Base-by-base conservation (phyloP, 2,113 vertebrate genomes). In the Gymnocephalus cernua region DNA sequence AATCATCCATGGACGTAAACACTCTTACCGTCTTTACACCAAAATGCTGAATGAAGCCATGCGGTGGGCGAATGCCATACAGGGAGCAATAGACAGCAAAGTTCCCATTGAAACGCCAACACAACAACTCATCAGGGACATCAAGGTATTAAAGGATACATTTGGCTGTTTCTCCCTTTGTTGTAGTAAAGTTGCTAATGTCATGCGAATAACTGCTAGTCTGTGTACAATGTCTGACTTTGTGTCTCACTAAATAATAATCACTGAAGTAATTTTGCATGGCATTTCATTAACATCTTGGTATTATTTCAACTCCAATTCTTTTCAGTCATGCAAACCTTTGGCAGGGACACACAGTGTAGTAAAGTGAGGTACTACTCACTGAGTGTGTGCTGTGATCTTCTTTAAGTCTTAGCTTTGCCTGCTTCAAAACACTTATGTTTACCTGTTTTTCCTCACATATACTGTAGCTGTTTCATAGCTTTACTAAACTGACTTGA, bases 81-180 rank as follows among this genome's bases (percentile, higher is more conserved):
- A 98, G 83, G 96, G 96, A 1, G 96, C 97, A 27, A 97, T 98
- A 64, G 97, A 98, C 93, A 97, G 91, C 94, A 98, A 98, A 82
- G 95, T 96, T 38, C 97, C 97, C 86, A 98, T 98, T 14, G 97
- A 98, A 95, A 98, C 97, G 0, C 97, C 97, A 11, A 98, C 97
- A 0, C 97, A 98, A 85, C 97, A 98, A 4, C 97, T 98, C 79
- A 98, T 98, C 86, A 95, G 95, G 80, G 97, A 98, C 92, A 97
- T 98, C 88, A 97, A 96, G 96, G 97, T 97, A 95, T 54, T 90
- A 91, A 68, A 29, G 6, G 5, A 25, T 13, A 47, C 8, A 16
- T 7, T 53, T 27, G 6, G 6, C 10, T 59, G 13, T 48, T 48
- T 50, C 12, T 48, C 6, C 6, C 2, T 41, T 66, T 51, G 9